Conservation (phyloP, 2,113 vertebrate species). For the human (Homo sapiens) region DNA sequence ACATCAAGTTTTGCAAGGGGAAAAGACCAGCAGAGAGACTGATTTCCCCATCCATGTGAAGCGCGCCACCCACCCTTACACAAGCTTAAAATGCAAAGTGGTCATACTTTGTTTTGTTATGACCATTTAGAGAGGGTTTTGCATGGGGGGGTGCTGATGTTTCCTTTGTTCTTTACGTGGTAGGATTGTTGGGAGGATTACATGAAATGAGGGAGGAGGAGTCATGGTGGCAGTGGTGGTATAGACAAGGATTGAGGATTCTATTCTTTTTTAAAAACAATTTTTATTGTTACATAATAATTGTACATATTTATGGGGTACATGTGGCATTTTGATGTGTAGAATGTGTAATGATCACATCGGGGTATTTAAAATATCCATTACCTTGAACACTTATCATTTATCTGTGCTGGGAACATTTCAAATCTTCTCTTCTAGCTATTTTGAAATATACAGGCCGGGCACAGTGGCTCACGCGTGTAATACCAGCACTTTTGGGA, state of each 20-base stretch:
- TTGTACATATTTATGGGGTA: background rate
- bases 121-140: background rate
- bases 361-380: background rate
- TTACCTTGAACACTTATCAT: background rate
- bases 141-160: background rate
- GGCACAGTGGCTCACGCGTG: background rate
- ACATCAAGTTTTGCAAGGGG: background rate
- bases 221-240: no score
- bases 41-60: background rate
- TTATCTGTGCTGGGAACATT: background rate
- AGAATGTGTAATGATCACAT: background rate
- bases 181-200: background rate
- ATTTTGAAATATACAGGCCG: background rate
- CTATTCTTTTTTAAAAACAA: background rate
- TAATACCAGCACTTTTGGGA: background rate
- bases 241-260: background rate
- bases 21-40: background rate
- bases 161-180: background rate
- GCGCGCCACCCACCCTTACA: rapidly evolving
- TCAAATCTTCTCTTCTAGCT: background rate
- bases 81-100: background rate
- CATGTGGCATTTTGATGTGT: background rate
- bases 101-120: background rate
- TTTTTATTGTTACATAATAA: background rate
- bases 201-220: background rate